Evolutionary conservation across 2,888 invertebrate species (phyloP), one percentile per base, ranked within the genome.

Genomic region (Oligia fasciuncula): DNA sequence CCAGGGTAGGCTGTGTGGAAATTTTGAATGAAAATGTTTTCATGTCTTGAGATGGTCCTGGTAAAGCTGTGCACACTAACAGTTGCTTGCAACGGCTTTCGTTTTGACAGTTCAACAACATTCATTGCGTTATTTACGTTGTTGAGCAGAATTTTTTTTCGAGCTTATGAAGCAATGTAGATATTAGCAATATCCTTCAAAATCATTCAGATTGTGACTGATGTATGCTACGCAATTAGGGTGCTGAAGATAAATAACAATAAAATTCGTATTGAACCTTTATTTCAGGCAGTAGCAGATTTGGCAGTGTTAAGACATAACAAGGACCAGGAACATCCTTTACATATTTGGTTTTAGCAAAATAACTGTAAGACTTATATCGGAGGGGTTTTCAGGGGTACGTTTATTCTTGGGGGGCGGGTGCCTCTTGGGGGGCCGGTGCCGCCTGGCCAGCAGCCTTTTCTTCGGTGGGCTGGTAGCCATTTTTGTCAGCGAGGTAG

Each of bases 401-500:
- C 5, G 9, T 49, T 90, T 84, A 90, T 66, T 88, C 75, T 60
- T 60, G 57, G 23, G 57, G 57, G 23, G 57, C 9, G 57, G 23
- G 9, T 57, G 19, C 54, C 54, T 54, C 54, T 54, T 54, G 23
- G 46, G 82, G 62, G 5, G 85, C 67, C n/a, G 91, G 85, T 63
- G 85, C 79, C n/a, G 84, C 79, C 66, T 84, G 74, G 57, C 68
- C 70, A 40, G 87, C 88, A 40, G 89, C 91, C 19, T 91, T 93
- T 51, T 94, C 93, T 83, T 96, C 96, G 2, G 92, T 93, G 57
- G 97, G 97, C 83, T 97, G 97, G 95, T 97, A 97, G 67, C 97
- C 97, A 85, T 97, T 97, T 92, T 97, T 97, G 91, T 97, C 97
- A 62, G 97, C 97, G 17, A 97, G 88, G 93, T 97, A 97, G 73